Evolutionary conservation across 64 coral and sea anemone species (phyloP).

Genomic region (Porites australiensis): DNA sequence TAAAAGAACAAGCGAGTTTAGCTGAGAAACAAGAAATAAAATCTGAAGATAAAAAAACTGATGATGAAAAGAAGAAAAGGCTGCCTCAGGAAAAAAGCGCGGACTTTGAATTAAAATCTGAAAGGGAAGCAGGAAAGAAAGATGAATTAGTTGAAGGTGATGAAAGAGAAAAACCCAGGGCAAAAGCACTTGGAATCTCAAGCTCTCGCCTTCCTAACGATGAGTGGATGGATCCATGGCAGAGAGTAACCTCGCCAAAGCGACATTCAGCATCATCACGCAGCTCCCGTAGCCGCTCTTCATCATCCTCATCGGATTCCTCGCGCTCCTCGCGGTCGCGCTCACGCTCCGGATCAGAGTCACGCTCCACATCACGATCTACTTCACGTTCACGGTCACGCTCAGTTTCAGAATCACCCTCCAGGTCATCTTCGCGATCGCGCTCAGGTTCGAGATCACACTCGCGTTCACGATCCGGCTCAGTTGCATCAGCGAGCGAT

Average conservation of each 20-base stretch:
- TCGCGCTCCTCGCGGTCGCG: constrained; percentile 87
- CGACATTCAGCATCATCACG: constrained; percentile 74
- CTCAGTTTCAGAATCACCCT: constrained; percentile 60
- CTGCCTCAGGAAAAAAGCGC: neutral
- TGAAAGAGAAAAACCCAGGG: constrained; percentile 66
- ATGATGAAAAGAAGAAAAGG: constrained; percentile 33
- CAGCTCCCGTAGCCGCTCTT: constrained; percentile 70
- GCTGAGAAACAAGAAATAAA: constrained; percentile 4
- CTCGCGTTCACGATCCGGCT: constrained; percentile 72
- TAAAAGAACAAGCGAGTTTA: neutral
- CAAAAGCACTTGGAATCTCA: constrained; percentile 76
- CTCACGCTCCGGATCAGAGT: constrained; percentile 80
- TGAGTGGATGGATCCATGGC: constrained; percentile 91
- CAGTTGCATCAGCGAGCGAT: constrained; percentile 78
- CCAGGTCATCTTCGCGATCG: constrained; percentile 70
- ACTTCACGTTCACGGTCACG: constrained; percentile 74
- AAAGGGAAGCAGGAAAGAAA: constrained; percentile 56
- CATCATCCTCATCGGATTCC: constrained; percentile 87
- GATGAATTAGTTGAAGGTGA: constrained; percentile 38
- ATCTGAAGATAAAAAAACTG: constrained; percentile 54
- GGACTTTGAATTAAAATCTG: neutral
- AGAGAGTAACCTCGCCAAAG: constrained; percentile 90
- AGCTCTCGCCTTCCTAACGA: constrained; percentile 84
- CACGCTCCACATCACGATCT: constrained; percentile 72
- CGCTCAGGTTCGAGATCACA: constrained; percentile 69